Evolutionary conservation across 2,888 invertebrate genomes (phyloP), one percentile per base, ranked within the genome.

Genomic region (Brenthis daphne): DNA sequence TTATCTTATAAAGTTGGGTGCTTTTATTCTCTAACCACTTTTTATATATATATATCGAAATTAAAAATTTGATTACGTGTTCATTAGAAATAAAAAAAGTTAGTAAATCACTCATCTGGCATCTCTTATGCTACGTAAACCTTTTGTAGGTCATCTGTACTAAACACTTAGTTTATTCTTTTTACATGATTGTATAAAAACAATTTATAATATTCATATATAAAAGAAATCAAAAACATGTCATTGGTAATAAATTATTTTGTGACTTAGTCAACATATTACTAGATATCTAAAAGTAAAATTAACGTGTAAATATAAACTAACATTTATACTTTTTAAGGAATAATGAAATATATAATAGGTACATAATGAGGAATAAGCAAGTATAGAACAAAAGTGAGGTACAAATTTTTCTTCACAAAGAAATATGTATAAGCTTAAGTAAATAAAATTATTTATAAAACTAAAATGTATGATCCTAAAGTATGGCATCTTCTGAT

Each of bases 181-280:
- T 88, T 81, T 85, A 88, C 84, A 87, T 80, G 83, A 82, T 84
- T 88, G 84, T 86, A 88, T 85, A 87, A 87, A 85, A 71, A 72
- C 67, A 73, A 65, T 64, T 65, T 57, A 64, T 66, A 68, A 70
- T 66, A 70, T 58, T 57, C 43, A 61, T 69, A 73, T 82, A 84
- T 82, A 85, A 88, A 87, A 85, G 82, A 87, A 85, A 87, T 90
- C 85, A 89, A 90, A 90, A 92, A 90, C 88, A 87, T 86, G 85
- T 92, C 92, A 92, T 92, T 92, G 92, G 92, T 91, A 92, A 92
- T 92, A 91, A 92, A 90, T 92, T 92, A 92, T 89, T 89, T 63
- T 20, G 90, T 92, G 92, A 92, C 92, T 92, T 92, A 92, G 92
- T 92, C 90, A 89, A 89, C 88, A 82, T 86, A 84, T 85, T 82